These are phyloP conservation scores for Microcaecilia unicolor DNA, from an alignment of 2,797 vertebrate species.

Conservation along the genomic window DNA sequence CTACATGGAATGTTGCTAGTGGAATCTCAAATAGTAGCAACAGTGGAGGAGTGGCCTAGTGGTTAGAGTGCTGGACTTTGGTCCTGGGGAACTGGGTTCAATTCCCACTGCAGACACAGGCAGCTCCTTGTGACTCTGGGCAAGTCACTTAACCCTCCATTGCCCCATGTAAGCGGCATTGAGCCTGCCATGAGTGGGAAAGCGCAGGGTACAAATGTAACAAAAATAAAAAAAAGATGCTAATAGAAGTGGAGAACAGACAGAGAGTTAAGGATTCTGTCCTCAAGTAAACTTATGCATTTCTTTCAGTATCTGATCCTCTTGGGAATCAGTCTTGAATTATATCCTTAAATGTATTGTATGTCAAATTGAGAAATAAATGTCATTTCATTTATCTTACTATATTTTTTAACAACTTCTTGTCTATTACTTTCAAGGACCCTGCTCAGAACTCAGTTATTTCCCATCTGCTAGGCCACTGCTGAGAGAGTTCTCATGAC, in stretches of 20 bases:
- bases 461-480: constrained; percentile 3
- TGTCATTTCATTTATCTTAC: background rate
- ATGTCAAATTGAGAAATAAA: background rate
- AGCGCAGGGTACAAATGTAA: no score
- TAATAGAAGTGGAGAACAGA: constrained; percentile 2
- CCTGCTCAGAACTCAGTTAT: background rate
- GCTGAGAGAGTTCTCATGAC: constrained; percentile 13
- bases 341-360: constrained; percentile 1
- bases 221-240: no score
- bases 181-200: no score
- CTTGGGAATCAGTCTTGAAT: background rate
- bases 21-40: no score
- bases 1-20: no score
- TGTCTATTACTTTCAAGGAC: background rate
- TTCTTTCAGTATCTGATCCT: background rate
- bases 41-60: no score
- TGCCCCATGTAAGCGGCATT: no score
- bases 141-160: no score
- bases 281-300: background rate
- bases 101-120: no score
- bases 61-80: no score
- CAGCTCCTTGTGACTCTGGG: no score
- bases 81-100: no score
- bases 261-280: background rate
- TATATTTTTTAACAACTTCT: background rate